A percentile compares a stretch with the other conserved stretches of the same genome.
These are phyloP conservation scores for Lipophrys pholis DNA, from an alignment of 2,113 vertebrate species.

Conservation along the genomic window DNA sequence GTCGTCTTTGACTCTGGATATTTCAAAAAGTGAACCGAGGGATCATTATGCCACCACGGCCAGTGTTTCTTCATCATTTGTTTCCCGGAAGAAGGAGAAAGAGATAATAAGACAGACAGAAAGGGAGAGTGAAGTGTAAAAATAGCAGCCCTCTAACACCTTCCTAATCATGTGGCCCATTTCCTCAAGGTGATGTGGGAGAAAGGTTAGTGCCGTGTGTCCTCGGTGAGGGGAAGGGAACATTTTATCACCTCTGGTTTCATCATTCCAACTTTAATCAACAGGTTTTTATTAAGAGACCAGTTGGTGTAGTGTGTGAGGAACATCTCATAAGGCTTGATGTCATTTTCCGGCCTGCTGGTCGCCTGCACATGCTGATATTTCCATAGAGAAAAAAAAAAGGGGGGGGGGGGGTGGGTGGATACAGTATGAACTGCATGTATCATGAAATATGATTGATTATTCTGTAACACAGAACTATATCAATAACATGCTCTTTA, in stretches of 20 bases:
- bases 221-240: conserved; percentile 23
- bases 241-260: conserved; percentile 33
- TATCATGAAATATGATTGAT: too few species aligned
- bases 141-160: conserved; percentile 68
- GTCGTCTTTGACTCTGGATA: conserved; percentile 28
- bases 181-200: conserved; percentile 57
- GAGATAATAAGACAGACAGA: conserved; percentile 43
- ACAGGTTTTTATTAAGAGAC: conserved; percentile 42
- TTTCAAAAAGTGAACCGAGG: conserved; percentile 20
- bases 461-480: too few species aligned
- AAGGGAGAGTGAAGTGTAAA: conserved; percentile 52
- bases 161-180: conserved; percentile 67
- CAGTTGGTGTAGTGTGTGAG: neutral
- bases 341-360: conserved; percentile 8
- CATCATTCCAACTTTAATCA: conserved; percentile 44
- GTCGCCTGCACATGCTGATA: too few species aligned
- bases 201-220: conserved; percentile 50
- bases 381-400: neutral
- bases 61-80: conserved; percentile 19
- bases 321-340: conserved; percentile 1
- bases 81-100: conserved; percentile 31
- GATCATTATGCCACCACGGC: neutral
- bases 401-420: too few species aligned
- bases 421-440: too few species aligned
- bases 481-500: too few species aligned